Evolutionary conservation across 2,113 vertebrate species (phyloP).

Genomic region (Aptenodytes patagonicus): DNA sequence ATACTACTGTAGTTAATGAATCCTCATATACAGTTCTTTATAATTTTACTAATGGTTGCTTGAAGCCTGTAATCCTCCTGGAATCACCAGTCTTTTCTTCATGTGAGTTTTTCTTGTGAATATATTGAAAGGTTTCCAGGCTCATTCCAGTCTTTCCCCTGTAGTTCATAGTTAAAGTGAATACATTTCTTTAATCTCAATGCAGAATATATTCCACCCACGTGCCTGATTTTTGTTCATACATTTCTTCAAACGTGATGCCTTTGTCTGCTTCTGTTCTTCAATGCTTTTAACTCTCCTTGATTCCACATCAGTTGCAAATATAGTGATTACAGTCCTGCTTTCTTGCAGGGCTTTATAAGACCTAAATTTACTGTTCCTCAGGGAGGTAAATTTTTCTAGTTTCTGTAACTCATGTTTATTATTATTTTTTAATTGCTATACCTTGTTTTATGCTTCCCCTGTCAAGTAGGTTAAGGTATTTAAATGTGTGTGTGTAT

Average conservation of each 20-base stretch:
- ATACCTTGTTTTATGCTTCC: neutral
- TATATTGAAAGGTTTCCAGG: neutral
- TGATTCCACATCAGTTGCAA: conserved; percentile 1
- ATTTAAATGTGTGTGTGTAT: neutral
- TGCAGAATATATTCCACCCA: neutral
- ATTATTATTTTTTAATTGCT: neutral
- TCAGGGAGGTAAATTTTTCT: neutral
- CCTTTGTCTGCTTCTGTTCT: neutral
- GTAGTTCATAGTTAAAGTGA: neutral
- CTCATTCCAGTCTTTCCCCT: neutral
- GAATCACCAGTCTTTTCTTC: neutral
- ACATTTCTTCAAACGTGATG: neutral
- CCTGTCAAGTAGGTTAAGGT: neutral
- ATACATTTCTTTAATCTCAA: neutral
- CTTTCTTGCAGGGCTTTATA: neutral
- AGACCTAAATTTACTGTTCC: neutral
- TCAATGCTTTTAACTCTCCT: neutral
- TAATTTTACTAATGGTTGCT: neutral
- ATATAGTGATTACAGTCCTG: neutral
- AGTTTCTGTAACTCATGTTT: neutral
- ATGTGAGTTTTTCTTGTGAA: neutral
- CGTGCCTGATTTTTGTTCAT: neutral
- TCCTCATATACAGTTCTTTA: neutral
- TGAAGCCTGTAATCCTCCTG: neutral
- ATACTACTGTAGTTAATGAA: neutral